Conservation (phyloP, 2,113 vertebrate genomes). For the Oncorhynchus tshawytscha region DNA sequence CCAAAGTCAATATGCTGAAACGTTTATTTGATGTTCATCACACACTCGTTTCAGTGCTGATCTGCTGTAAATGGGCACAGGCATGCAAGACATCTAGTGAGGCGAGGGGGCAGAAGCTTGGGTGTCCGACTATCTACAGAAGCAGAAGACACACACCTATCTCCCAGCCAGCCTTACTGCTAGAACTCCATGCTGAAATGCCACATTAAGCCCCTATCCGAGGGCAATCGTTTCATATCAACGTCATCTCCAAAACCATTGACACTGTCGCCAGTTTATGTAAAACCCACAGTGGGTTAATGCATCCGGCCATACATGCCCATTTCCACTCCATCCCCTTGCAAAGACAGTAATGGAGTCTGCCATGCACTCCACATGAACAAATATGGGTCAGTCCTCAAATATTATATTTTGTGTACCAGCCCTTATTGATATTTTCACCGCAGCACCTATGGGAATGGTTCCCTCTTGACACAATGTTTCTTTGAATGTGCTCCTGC, state of each 20-base stretch:
- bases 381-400: constrained; percentile 56
- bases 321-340: not conserved
- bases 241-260: constrained; percentile 12
- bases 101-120: no score
- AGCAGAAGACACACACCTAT: no score
- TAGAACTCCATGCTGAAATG: constrained; percentile 31
- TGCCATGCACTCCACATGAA: constrained; percentile 49
- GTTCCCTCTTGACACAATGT: constrained; percentile 50
- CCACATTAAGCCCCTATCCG: constrained; percentile 31
- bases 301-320: constrained; percentile 33
- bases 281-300: constrained; percentile 29
- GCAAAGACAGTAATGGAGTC: constrained; percentile 43
- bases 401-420: constrained; percentile 51
- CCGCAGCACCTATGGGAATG: constrained; percentile 47
- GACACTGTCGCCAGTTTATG: constrained; percentile 25
- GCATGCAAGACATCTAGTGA: no score
- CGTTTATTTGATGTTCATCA: no score
- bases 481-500: constrained; percentile 58
- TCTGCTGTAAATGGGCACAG: no score
- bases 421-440: constrained; percentile 52
- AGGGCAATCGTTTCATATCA: constrained; percentile 11
- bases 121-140: no score
- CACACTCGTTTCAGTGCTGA: no score
- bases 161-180: constrained; percentile 13
- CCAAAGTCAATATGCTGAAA: no score